Evolutionary conservation across 2,113 vertebrate species (phyloP).

Genomic region (Sakesphorus luctuosus): DNA sequence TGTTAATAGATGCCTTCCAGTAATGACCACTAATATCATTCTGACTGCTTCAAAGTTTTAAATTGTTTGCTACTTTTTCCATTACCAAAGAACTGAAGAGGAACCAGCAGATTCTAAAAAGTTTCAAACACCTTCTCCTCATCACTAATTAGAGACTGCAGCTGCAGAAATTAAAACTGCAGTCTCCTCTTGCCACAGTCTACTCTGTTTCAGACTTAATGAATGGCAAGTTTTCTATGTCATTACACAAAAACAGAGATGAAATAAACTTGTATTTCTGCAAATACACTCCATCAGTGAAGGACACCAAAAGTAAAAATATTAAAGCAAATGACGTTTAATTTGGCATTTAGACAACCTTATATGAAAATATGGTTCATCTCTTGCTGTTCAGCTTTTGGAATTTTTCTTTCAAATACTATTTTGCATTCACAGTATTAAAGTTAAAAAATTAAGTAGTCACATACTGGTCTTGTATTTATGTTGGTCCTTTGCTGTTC

Average conservation of each 20-base stretch:
- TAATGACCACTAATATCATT: neutral
- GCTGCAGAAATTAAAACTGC: constrained; percentile 5
- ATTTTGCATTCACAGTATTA: neutral
- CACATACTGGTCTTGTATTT: neutral
- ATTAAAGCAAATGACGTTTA: constrained; percentile 7
- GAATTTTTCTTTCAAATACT: neutral
- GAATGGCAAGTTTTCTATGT: neutral
- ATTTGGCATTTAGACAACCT: neutral
- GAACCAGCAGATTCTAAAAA: neutral
- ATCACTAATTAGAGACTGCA: neutral
- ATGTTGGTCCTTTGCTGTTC: neutral
- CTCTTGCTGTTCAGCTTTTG: neutral
- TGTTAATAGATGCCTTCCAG: neutral
- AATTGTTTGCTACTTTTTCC: neutral
- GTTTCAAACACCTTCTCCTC: neutral
- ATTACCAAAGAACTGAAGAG: neutral
- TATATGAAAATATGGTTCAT: neutral
- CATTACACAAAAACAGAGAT: neutral
- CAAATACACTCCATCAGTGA: neutral
- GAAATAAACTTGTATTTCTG: constrained; percentile 1
- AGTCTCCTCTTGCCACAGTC: neutral
- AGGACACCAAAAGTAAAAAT: neutral
- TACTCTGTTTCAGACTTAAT: neutral
- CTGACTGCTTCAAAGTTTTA: neutral
- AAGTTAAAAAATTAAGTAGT: neutral